phyloP scores from a whole-genome alignment of 2,888 invertebrate genomes.

The Tachystola acroxantha region DNA sequence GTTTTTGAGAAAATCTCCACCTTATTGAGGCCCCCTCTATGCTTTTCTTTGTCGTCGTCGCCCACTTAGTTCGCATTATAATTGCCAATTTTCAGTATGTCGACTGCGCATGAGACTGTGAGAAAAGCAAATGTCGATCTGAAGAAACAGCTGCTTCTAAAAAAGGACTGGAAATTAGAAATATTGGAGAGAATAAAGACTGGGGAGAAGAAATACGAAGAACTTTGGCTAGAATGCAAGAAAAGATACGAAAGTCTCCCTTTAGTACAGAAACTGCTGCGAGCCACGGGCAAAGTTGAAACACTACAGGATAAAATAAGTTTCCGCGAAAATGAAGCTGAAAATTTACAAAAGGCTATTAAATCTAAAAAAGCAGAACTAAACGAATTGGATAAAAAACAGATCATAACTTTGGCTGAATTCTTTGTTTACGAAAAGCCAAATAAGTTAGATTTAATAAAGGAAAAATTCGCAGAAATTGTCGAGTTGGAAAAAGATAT shows the following conservation, averaged over 20 bases:
- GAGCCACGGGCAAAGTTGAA: constrained; percentile 28
- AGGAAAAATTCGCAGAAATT: constrained; percentile 28
- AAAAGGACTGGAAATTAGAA: constrained; percentile 38
- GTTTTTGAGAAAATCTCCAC: no score
- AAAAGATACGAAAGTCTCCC: constrained; percentile 51
- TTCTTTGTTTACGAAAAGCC: constrained; percentile 42
- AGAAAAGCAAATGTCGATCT: constrained; percentile 48
- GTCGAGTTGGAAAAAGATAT: constrained; percentile 27
- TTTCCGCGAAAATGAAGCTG: constrained; percentile 29
- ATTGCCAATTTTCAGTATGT: not conserved
- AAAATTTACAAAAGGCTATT: constrained; percentile 29
- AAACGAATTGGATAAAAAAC: constrained; percentile 29
- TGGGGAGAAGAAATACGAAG: constrained; percentile 51
- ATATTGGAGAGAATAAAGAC: constrained; percentile 33
- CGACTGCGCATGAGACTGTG: constrained; percentile 33
- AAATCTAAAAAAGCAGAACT: constrained; percentile 29
- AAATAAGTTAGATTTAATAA: constrained; percentile 27
- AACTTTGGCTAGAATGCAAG: constrained; percentile 47
- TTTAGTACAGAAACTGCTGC: constrained; percentile 41
- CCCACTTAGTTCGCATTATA: no score
- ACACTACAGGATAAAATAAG: constrained; percentile 28
- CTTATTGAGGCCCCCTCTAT: no score
- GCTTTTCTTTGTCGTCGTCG: no score
- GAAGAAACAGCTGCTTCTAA: constrained; percentile 43
- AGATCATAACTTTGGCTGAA: constrained; percentile 44